Evolutionary conservation across 2,797 vertebrate genomes (phyloP).

Genomic region (Eutrigla gurnardus): DNA sequence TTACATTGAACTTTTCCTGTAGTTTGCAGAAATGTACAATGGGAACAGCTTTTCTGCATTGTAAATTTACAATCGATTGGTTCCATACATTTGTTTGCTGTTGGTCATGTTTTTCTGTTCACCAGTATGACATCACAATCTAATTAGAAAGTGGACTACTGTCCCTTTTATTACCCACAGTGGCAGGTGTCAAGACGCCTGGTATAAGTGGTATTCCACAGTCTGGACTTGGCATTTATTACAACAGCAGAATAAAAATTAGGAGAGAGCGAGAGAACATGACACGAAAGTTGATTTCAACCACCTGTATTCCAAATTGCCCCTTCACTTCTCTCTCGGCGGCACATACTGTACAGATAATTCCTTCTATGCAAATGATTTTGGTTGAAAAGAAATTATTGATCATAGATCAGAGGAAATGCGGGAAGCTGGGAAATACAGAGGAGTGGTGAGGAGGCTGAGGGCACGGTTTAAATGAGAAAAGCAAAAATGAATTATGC

Average conservation of each 20-base stretch:
- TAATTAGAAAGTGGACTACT: conserved; percentile 36
- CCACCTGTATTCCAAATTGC: conserved; percentile 66
- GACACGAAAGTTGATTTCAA: conserved; percentile 60
- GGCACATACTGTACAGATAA: conserved; percentile 47
- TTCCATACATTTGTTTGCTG: conserved; percentile 12
- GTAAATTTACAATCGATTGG: background rate
- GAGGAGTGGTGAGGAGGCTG: conserved; percentile 23
- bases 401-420: conserved; percentile 73
- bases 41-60: background rate
- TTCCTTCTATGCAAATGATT: conserved; percentile 75
- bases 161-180: conserved; percentile 34
- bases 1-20: background rate
- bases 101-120: conserved; percentile 6
- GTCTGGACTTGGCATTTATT: conserved; percentile 54
- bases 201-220: conserved; percentile 3
- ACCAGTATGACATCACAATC: conserved; percentile 11
- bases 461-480: conserved; percentile 70
- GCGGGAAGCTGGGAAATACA: conserved; percentile 57
- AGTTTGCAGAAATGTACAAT: background rate
- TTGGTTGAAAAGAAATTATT: conserved; percentile 74
- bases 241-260: conserved; percentile 48
- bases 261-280: conserved; percentile 18
- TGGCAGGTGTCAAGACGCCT: conserved; percentile 20
- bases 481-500: conserved; percentile 79
- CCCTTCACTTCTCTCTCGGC: conserved; percentile 29